phyloP scores from a whole-genome alignment of 2,797 vertebrate genomes.

The Sebastes oblongus region DNA sequence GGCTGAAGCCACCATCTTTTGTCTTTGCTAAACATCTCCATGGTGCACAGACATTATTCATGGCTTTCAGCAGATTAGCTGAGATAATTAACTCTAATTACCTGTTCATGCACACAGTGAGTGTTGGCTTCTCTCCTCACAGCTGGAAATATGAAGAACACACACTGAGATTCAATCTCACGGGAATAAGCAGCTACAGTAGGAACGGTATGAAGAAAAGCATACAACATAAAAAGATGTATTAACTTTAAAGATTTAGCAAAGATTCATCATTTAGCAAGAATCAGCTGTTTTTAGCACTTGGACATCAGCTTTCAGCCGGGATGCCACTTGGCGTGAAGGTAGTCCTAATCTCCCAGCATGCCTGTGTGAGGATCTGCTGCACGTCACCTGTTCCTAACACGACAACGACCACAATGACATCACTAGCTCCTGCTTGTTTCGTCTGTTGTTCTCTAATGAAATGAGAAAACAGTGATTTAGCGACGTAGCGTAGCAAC shows the following conservation, averaged over 20 bases:
- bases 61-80: conserved; percentile 22
- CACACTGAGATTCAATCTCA: not conserved
- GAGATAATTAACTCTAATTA: conserved; percentile 45
- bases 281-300: too few relatives aligned
- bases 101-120: not conserved
- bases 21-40: conserved; percentile 4
- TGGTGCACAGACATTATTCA: conserved; percentile 23
- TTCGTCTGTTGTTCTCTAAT: not conserved
- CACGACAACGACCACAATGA: not conserved
- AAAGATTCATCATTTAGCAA: too few relatives aligned
- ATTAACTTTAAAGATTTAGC: not conserved
- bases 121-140: not conserved
- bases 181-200: not conserved
- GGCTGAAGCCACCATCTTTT: not conserved
- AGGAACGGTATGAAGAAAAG: rapidly evolving
- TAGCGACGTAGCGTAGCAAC: conserved; percentile 1
- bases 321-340: not conserved
- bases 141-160: not conserved
- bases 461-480: not conserved
- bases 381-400: conserved; percentile 6
- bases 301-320: too few relatives aligned
- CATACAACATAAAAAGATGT: not conserved
- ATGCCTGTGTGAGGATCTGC: conserved; percentile 12
- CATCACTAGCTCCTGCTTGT: not conserved
- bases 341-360: conserved; percentile 21